These are phyloP conservation scores for Leptoclinus maculatus DNA, from an alignment of 2,797 vertebrate species.

Conservation along the genomic window DNA sequence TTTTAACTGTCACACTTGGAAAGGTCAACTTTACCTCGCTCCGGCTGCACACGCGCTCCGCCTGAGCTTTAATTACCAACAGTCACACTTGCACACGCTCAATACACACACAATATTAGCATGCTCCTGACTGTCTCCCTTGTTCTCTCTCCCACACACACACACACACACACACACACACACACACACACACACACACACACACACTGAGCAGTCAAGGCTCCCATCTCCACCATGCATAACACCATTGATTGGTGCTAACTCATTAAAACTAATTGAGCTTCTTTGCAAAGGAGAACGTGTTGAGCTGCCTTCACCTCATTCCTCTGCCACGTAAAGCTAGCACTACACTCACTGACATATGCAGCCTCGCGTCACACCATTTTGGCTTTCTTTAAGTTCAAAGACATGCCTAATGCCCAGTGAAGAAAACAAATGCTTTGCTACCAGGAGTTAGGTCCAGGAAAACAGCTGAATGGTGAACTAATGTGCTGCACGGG, in stretches of 20 bases:
- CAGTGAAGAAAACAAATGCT: not conserved
- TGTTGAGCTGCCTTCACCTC: conserved; percentile 31
- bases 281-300: conserved; percentile 32
- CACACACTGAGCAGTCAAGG: not conserved
- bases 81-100: conserved; percentile 36
- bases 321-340: conserved; percentile 21
- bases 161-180: not conserved
- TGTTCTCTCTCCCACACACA: not conserved
- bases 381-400: not conserved
- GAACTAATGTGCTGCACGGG: not conserved
- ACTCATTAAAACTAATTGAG: conserved; percentile 61
- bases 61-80: conserved; percentile 50
- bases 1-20: conserved; percentile 54
- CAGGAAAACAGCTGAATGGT: not conserved
- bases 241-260: conserved; percentile 51
- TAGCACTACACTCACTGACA: not conserved
- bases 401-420: not conserved
- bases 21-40: conserved; percentile 47
- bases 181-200: not conserved
- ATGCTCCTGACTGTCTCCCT: conserved; percentile 3
- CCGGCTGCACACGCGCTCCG: conserved; percentile 13
- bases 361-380: conserved; percentile 1
- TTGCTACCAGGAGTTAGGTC: not conserved
- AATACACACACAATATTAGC: conserved; percentile 40
- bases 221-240: conserved; percentile 17